These are phyloP conservation scores for Cheilosia impressa DNA, from an alignment of 2,888 invertebrate genomes.

Conservation along the genomic window DNA sequence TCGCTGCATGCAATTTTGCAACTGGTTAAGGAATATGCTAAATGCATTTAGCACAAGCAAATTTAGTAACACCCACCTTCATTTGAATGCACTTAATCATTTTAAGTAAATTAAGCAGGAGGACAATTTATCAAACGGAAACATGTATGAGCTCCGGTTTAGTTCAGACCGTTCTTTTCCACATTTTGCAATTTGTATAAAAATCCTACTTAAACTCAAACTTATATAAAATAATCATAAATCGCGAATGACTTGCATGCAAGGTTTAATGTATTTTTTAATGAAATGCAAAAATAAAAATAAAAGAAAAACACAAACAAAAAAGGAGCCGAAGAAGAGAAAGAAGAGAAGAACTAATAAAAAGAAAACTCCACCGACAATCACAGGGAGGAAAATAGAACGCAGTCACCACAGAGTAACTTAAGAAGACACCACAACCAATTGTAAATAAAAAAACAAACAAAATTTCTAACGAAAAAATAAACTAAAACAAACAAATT, in stretches of 20 bases:
- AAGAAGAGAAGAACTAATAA: conserved; percentile 21
- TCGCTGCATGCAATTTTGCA: too few species aligned
- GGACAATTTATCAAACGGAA: too few species aligned
- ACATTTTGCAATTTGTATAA: neutral
- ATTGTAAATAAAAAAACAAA: conserved; percentile 43
- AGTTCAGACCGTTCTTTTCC: too few species aligned
- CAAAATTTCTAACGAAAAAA: conserved; percentile 19
- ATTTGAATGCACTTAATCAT: too few species aligned
- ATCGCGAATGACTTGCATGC: conserved; percentile 26
- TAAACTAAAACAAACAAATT: conserved; percentile 51
- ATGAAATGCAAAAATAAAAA: conserved; percentile 16
- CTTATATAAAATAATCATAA: neutral
- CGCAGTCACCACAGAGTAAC: conserved; percentile 23
- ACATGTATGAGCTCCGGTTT: too few species aligned
- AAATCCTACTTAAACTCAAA: neutral
- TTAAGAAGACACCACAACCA: conserved; percentile 61
- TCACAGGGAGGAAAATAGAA: conserved; percentile 19
- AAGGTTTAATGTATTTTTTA: conserved; percentile 5
- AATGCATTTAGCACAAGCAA: too few species aligned
- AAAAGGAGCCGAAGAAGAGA: conserved; percentile 7
- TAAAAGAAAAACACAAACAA: conserved; percentile 14
- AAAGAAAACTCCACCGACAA: conserved; percentile 35
- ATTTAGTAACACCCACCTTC: too few species aligned
- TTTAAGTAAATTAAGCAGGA: too few species aligned
- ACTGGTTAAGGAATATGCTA: too few species aligned